Evolutionary conservation across 2,113 vertebrate species (phyloP), one percentile per base, ranked within the genome.

Genomic region (Entelurus aequoreus): DNA sequence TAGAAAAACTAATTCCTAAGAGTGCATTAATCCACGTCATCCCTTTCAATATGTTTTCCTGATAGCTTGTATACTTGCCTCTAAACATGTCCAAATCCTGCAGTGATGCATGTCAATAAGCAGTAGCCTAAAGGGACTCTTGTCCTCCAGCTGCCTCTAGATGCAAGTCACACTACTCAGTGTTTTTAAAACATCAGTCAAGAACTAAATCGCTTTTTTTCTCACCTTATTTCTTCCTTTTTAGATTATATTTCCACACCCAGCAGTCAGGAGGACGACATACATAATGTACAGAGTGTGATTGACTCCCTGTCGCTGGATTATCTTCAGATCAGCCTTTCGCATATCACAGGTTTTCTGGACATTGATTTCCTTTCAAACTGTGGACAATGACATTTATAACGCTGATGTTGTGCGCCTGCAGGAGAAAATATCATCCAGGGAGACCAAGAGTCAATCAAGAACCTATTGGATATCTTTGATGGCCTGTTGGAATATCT

Each of bases 261-360:
- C 52, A 81, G 68, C 66, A 92, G 83, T 75, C 94, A 93, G 77
- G 95, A 99, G 66, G 93, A 97, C 62, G 91, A 99, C 56, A 69
- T 91, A 52, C 97, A 99, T 78, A 99, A 99, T 48, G 76, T 95
- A 52, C 96, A 99, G 80, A 94, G 93, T 66, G 88, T 98, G 63
- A 95, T 99, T 66, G 96, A 99, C 86, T 99, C 96, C 2, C 81
- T 99, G 74, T 95, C 97, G 40, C 57, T 99, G 89, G 97, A 99
- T 89, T 99, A 96, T 75, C 90, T 99, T 69, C 96, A 99, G 78
- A 93, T 99, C 87, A 99, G 96, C 80, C 90, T 99, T 75, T 98
- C 95, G 0, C 97, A 99, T 75, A 98, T 99, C 77, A 95, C 94
- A 76, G 96, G 96, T 98, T 77, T 8, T 19, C 1, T 51, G 15